Conservation (phyloP, 2,888 invertebrate species). For the Operophtera brumata region DNA sequence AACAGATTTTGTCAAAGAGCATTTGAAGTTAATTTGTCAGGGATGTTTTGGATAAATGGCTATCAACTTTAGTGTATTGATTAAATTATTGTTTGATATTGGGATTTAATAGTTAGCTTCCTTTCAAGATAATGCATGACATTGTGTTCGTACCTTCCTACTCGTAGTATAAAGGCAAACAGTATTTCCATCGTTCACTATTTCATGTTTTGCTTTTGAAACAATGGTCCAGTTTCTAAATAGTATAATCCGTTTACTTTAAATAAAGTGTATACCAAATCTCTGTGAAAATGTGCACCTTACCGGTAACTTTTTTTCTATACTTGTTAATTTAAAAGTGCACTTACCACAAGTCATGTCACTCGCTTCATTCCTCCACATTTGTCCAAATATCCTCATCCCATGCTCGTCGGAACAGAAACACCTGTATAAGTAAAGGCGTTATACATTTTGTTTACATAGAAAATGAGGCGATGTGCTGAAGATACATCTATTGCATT, state of each 20-base stretch:
- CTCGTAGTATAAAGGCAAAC: constrained; percentile 2
- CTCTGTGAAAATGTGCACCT: constrained; percentile 14
- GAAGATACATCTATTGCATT: constrained; percentile 1
- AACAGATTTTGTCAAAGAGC: too few relatives aligned
- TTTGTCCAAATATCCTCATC: constrained; percentile 83
- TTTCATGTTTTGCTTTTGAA: constrained; percentile 7
- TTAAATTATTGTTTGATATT: constrained; percentile 20
- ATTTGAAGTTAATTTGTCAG: constrained; percentile 12
- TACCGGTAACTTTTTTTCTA: constrained; percentile 10
- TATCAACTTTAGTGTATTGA: constrained; percentile 8
- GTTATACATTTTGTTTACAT: constrained; percentile 24
- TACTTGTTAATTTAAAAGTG: too few relatives aligned
- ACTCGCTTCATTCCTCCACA: constrained; percentile 77
- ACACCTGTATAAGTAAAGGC: constrained; percentile 72
- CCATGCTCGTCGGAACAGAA: constrained; percentile 83
- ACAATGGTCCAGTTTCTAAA: constrained; percentile 1
- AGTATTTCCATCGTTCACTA: too few relatives aligned
- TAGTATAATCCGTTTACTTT: background rate
- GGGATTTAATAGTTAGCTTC: constrained; percentile 7
- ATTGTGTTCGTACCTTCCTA: background rate
- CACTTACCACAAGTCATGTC: constrained; percentile 85
- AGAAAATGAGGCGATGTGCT: constrained; percentile 19
- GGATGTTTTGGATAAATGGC: constrained; percentile 15
- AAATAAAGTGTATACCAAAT: background rate
- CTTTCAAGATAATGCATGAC: constrained; percentile 6